phyloP scores from a whole-genome alignment of 2,888 invertebrate genomes.

The Sceliomorpha sp. region DNA sequence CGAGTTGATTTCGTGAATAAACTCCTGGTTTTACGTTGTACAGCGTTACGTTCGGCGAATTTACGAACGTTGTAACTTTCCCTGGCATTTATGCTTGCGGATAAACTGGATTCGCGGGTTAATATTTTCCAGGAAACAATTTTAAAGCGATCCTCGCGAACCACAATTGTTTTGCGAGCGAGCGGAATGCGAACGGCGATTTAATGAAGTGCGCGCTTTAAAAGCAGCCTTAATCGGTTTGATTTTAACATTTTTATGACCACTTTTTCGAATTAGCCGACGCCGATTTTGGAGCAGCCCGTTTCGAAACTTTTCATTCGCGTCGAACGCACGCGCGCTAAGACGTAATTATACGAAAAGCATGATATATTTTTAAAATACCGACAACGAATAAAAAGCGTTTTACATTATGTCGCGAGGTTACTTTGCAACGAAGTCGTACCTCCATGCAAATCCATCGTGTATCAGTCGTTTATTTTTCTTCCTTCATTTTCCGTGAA shows the following conservation, averaged over 20 bases:
- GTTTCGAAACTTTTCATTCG: no score
- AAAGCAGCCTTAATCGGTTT: constrained; percentile 39
- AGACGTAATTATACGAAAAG: no score
- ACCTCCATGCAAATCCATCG: no score
- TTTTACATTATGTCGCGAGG: no score
- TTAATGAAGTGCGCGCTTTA: constrained; percentile 32
- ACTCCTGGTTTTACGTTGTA: constrained; percentile 30
- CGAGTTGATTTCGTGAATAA: constrained; percentile 40
- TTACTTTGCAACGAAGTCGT: no score
- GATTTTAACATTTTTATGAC: constrained; percentile 42
- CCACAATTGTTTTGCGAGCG: constrained; percentile 38
- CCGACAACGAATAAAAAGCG: no score
- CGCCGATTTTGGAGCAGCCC: constrained; percentile 19
- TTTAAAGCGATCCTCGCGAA: constrained; percentile 20
- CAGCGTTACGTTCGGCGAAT: constrained; percentile 19
- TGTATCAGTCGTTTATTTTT: no score
- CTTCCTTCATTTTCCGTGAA: not conserved
- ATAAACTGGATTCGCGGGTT: constrained; percentile 36
- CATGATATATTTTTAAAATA: no score
- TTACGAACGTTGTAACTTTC: constrained; percentile 44
- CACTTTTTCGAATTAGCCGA: constrained; percentile 34
- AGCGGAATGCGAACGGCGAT: constrained; percentile 27
- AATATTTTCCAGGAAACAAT: constrained; percentile 38
- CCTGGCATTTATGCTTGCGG: constrained; percentile 38
- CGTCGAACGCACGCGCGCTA: no score